phyloP scores from a whole-genome alignment of 1,140 invertebrate species.

The Formica exsecta region DNA sequence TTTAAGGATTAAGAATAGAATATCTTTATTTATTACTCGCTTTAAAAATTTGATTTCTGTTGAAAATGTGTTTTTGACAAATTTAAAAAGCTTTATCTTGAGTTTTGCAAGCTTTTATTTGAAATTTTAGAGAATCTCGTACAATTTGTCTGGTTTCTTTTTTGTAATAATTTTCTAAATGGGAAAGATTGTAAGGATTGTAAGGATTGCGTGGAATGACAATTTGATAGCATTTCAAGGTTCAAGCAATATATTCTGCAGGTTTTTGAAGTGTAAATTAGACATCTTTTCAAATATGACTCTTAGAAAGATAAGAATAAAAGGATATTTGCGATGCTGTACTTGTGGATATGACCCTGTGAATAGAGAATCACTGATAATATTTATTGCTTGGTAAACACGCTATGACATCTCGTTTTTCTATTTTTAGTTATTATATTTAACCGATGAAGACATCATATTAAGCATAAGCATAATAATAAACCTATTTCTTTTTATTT shows the following conservation, averaged over 20 bases:
- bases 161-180: background rate
- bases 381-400: background rate
- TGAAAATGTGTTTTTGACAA: background rate
- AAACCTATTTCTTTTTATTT: background rate
- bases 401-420: background rate
- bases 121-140: background rate
- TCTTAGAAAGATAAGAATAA: slow-evolving; percentile 40
- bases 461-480: background rate
- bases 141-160: background rate
- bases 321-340: slow-evolving; percentile 23
- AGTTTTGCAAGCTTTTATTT: background rate
- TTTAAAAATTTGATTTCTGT: background rate
- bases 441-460: background rate
- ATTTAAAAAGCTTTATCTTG: background rate
- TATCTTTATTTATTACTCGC: background rate
- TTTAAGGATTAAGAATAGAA: background rate
- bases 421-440: background rate
- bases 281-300: slow-evolving; percentile 18
- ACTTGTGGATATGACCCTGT: background rate
- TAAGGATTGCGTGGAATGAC: background rate
- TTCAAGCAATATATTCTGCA: background rate
- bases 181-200: background rate
- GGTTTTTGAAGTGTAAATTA: slow-evolving; percentile 45
- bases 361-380: background rate
- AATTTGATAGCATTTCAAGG: background rate